A percentile compares a stretch with the other conserved stretches of the same genome.
phyloP scores from a whole-genome alignment of 2,113 vertebrate species.

The Theristicus caerulescens region DNA sequence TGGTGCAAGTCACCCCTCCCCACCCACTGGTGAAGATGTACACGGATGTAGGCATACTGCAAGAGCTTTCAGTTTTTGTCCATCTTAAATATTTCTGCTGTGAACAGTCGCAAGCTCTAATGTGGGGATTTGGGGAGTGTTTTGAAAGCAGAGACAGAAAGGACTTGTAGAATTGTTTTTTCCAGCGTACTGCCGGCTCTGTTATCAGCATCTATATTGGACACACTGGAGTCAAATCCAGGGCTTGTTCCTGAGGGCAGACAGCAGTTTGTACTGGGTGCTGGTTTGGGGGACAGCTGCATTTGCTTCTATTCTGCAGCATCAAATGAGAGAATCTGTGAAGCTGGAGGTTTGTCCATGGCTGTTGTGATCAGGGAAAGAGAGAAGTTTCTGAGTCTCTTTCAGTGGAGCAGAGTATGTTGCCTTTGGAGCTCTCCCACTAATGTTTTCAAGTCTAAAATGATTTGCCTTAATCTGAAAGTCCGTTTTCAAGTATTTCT shows the following conservation, averaged over 20 bases:
- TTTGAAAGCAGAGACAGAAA: not conserved
- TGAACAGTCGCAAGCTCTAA: not conserved
- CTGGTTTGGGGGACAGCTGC: not conserved
- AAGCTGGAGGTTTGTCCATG: not conserved
- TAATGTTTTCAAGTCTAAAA: not conserved
- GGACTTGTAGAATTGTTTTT: not conserved
- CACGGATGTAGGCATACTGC: rapidly evolving
- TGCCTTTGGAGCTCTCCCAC: not conserved
- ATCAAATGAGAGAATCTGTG: not conserved
- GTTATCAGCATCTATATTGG: not conserved
- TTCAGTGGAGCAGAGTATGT: not conserved
- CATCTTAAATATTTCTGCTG: not conserved
- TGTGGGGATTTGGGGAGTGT: not conserved
- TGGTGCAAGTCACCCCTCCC: not conserved
- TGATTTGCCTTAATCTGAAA: not conserved
- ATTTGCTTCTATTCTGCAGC: not conserved
- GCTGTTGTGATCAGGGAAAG: not conserved
- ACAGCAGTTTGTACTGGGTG: not conserved
- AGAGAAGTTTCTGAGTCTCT: not conserved
- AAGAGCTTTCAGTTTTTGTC: not conserved
- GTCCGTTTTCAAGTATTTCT: not conserved
- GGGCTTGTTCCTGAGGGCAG: not conserved
- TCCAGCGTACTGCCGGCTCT: not conserved
- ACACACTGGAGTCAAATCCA: not conserved
- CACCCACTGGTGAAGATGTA: not conserved